These are phyloP conservation scores for Drosophila bunnanda DNA, from an alignment of 2,888 invertebrate species.

Conservation along the genomic window DNA sequence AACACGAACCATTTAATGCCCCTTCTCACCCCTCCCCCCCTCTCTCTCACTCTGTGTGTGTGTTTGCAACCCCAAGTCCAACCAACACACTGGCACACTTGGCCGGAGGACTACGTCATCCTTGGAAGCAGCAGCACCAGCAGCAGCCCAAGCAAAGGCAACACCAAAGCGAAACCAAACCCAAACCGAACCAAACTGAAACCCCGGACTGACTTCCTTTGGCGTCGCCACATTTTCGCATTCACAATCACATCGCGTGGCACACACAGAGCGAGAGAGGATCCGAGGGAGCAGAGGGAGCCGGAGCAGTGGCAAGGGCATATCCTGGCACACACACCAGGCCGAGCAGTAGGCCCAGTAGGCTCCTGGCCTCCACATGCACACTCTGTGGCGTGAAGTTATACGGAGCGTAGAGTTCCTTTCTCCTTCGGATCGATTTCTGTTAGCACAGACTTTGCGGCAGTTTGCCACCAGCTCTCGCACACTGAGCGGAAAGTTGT, in stretches of 20 bases:
- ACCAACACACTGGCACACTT: slow-evolving; percentile 74
- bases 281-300: slow-evolving; percentile 32
- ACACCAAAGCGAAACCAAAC: slow-evolving; percentile 23
- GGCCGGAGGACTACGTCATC: slow-evolving; percentile 75
- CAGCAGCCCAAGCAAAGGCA: slow-evolving; percentile 19
- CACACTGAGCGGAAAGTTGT: slow-evolving; percentile 10
- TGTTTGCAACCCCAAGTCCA: slow-evolving; percentile 65
- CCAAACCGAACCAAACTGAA: slow-evolving; percentile 23
- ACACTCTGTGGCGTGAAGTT: slow-evolving; percentile 57
- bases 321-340: slow-evolving; percentile 27
- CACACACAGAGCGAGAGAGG: slow-evolving; percentile 56
- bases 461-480: slow-evolving; percentile 59
- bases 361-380: slow-evolving; percentile 23
- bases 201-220: slow-evolving; percentile 41
- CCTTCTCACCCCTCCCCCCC: slow-evolving; percentile 36
- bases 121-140: slow-evolving; percentile 50
- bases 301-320: slow-evolving; percentile 30
- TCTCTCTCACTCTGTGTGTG: slow-evolving; percentile 23
- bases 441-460: slow-evolving; percentile 71
- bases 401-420: slow-evolving; percentile 59
- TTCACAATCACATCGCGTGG: slow-evolving; percentile 78
- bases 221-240: slow-evolving; percentile 75
- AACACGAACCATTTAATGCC: slow-evolving; percentile 67
- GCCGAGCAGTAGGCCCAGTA: slow-evolving; percentile 6
- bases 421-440: slow-evolving; percentile 64